These are phyloP conservation scores for Spilogale gracilis DNA, from an alignment of 2,113 vertebrate genomes.

Conservation along the genomic window DNA sequence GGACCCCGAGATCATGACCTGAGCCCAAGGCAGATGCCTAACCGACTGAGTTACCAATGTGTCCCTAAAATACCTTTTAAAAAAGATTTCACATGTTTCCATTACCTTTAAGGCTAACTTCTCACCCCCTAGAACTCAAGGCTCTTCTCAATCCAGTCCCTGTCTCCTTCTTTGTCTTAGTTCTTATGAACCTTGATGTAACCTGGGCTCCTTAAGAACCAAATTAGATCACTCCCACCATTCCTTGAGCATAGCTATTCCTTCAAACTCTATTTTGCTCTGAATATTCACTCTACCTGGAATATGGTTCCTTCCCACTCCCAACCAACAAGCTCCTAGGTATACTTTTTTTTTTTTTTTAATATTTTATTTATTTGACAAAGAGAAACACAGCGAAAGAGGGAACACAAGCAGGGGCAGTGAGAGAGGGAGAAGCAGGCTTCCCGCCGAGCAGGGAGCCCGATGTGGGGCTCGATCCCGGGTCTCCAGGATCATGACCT, in stretches of 20 bases:
- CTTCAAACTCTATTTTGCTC: slow-evolving; percentile 4
- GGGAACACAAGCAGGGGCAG: too few relatives aligned
- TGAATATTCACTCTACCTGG: neutral
- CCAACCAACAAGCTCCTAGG: neutral
- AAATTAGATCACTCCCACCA: neutral
- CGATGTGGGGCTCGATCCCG: too few relatives aligned
- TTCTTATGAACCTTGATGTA: neutral
- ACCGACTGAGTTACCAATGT: too few relatives aligned
- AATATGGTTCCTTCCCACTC: neutral
- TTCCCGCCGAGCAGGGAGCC: too few relatives aligned
- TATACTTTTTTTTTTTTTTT: neutral
- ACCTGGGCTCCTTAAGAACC: neutral
- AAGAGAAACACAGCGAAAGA: too few relatives aligned
- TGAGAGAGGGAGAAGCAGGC: too few relatives aligned
- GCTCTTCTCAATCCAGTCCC: neutral
- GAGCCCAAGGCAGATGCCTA: too few relatives aligned
- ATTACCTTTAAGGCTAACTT: neutral
- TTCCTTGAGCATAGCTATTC: neutral
- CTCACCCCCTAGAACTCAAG: neutral
- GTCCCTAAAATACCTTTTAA: neutral
- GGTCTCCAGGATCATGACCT: too few relatives aligned
- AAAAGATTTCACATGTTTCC: neutral
- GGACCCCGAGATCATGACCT: too few relatives aligned
- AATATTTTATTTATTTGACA: too few relatives aligned
- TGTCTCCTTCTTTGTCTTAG: neutral